These are phyloP conservation scores for Vidua chalybeata DNA, from an alignment of 2,113 vertebrate genomes.

Conservation along the genomic window DNA sequence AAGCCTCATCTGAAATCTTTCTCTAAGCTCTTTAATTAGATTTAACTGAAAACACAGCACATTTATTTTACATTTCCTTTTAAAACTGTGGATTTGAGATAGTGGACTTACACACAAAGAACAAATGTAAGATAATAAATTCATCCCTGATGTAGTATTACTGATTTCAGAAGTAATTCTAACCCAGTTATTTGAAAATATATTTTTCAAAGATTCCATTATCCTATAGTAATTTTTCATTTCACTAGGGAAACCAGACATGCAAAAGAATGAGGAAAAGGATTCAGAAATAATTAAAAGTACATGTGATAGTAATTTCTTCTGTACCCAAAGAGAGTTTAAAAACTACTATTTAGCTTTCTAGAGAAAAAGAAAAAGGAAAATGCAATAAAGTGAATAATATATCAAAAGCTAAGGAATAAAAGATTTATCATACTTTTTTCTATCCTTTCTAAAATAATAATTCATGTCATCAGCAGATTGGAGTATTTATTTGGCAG, in stretches of 20 bases:
- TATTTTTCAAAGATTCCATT: slow-evolving; percentile 18
- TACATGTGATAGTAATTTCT: background rate
- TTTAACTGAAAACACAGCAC: background rate
- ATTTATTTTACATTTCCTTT: background rate
- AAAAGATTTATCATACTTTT: background rate
- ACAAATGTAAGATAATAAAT: background rate
- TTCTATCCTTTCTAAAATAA: background rate
- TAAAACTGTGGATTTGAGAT: background rate
- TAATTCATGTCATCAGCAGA: background rate
- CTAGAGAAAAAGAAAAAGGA: background rate
- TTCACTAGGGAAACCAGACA: background rate
- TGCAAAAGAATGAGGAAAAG: background rate
- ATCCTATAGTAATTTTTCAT: background rate
- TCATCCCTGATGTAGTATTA: background rate
- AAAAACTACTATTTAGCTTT: background rate
- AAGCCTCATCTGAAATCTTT: background rate
- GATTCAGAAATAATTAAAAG: background rate
- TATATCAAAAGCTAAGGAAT: background rate
- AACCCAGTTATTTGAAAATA: background rate
- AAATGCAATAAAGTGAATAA: background rate
- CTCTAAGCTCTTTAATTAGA: background rate
- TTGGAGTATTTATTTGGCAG: background rate
- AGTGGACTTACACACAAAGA: background rate
- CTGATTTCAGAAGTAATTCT: slow-evolving; percentile 1
- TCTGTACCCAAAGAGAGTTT: background rate